These are phyloP conservation scores for Steinernema scapterisci DNA, from an alignment of 2,888 invertebrate genomes.

Conservation along the genomic window DNA sequence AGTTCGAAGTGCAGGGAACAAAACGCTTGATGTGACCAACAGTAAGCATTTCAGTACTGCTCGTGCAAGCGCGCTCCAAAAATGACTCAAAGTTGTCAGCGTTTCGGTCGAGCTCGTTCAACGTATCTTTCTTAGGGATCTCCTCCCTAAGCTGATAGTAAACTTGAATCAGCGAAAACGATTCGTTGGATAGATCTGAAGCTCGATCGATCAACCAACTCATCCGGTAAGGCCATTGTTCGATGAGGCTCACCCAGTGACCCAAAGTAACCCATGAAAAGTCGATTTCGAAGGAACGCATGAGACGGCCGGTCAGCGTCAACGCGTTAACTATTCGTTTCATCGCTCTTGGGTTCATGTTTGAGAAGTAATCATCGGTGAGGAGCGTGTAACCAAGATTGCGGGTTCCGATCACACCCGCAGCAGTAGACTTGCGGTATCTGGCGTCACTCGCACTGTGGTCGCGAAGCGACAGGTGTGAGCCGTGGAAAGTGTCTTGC, in stretches of 20 bases:
- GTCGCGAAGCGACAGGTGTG: conserved; percentile 52
- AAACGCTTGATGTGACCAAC: conserved; percentile 81
- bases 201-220: conserved; percentile 87
- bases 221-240: conserved; percentile 96
- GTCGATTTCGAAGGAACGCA: conserved; percentile 97
- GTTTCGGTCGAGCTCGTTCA: conserved; percentile 58
- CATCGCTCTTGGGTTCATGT: conserved; percentile 94
- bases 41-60: conserved; percentile 65
- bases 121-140: conserved; percentile 54
- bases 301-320: conserved; percentile 77
- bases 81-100: conserved; percentile 83
- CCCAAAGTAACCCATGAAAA: conserved; percentile 98
- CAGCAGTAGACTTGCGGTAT: not conserved
- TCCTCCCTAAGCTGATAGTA: conserved; percentile 80
- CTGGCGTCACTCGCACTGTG: not conserved
- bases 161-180: conserved; percentile 82
- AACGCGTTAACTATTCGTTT: conserved; percentile 70
- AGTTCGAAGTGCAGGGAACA: conserved; percentile 94
- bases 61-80: conserved; percentile 42
- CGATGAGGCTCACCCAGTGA: conserved; percentile 96
- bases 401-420: conserved; percentile 14
- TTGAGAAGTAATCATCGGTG: conserved; percentile 97
- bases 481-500: conserved; percentile 61
- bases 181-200: conserved; percentile 82
- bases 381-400: conserved; percentile 71